Percentiles rank a stretch among this genome's conserved stretches.
phyloP scores from a whole-genome alignment of 2,797 vertebrate genomes.

The Rhinatrema bivittatum region DNA sequence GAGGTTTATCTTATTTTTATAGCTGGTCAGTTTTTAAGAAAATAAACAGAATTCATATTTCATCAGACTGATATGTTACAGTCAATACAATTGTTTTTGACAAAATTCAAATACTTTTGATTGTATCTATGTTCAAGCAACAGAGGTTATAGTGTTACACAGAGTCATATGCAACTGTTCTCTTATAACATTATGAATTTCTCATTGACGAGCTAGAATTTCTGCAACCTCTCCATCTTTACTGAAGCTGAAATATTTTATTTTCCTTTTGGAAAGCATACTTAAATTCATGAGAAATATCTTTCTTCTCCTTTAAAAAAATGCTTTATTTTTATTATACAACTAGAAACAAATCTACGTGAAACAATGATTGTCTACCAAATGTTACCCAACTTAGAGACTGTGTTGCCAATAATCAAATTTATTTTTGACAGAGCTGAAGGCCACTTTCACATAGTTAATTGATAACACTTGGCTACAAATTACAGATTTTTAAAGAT shows the following conservation, averaged over 20 bases:
- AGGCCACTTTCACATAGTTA: constrained; percentile 50
- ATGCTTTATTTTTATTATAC: constrained; percentile 35
- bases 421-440: constrained; percentile 42
- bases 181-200: too few species aligned
- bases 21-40: too few species aligned
- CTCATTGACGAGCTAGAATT: too few species aligned
- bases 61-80: too few species aligned
- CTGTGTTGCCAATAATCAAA: constrained; percentile 11
- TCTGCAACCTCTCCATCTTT: too few species aligned
- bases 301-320: neutral
- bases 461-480: constrained; percentile 28
- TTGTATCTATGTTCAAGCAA: too few species aligned
- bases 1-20: too few species aligned
- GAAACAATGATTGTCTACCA: constrained; percentile 41
- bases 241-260: constrained; percentile 20
- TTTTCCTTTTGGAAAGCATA: constrained; percentile 10
- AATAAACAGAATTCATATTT: too few species aligned
- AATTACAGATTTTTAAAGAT: constrained; percentile 29
- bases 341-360: constrained; percentile 38
- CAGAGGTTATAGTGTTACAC: too few species aligned
- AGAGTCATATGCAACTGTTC: too few species aligned
- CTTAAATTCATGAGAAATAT: constrained; percentile 6
- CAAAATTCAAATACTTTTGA: too few species aligned
- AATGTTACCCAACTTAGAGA: constrained; percentile 36
- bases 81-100: too few species aligned